Evolutionary conservation across 2,797 vertebrate species (phyloP).

Genomic region (Sebastes kiyomatsui): DNA sequence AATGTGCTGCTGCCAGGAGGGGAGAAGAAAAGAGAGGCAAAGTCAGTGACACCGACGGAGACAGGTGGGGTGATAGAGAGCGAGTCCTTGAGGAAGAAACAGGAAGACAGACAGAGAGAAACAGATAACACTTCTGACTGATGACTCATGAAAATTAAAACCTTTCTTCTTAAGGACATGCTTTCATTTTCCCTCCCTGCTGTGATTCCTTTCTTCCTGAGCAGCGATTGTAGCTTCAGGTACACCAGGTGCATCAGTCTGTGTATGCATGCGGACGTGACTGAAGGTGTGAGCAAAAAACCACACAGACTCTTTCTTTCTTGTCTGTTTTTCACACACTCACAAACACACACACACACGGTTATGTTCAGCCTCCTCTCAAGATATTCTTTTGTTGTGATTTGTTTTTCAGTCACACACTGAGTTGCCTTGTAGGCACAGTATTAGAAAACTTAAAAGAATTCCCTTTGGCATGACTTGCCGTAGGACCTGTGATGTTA

Average conservation of each 20-base stretch:
- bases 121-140: slow-evolving; percentile 61
- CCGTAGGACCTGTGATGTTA: slow-evolving; percentile 43
- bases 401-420: slow-evolving; percentile 46
- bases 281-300: slow-evolving; percentile 16
- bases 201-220: slow-evolving; percentile 43
- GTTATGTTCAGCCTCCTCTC: slow-evolving; percentile 25
- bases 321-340: background rate
- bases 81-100: slow-evolving; percentile 1
- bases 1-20: slow-evolving; percentile 44
- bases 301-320: background rate
- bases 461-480: slow-evolving; percentile 43
- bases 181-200: slow-evolving; percentile 61
- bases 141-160: slow-evolving; percentile 74
- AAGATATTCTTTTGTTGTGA: slow-evolving; percentile 39
- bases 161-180: slow-evolving; percentile 64
- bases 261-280: slow-evolving; percentile 3
- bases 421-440: slow-evolving; percentile 32
- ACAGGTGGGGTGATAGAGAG: slow-evolving; percentile 13
- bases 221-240: slow-evolving; percentile 40
- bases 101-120: slow-evolving; percentile 21
- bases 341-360: slow-evolving; percentile 1
- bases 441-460: slow-evolving; percentile 43
- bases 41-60: slow-evolving; percentile 35
- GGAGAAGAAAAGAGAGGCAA: slow-evolving; percentile 16
- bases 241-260: slow-evolving; percentile 40